Base-by-base conservation (phyloP, 2,888 invertebrate genomes). In the Conus canariensis region DNA sequence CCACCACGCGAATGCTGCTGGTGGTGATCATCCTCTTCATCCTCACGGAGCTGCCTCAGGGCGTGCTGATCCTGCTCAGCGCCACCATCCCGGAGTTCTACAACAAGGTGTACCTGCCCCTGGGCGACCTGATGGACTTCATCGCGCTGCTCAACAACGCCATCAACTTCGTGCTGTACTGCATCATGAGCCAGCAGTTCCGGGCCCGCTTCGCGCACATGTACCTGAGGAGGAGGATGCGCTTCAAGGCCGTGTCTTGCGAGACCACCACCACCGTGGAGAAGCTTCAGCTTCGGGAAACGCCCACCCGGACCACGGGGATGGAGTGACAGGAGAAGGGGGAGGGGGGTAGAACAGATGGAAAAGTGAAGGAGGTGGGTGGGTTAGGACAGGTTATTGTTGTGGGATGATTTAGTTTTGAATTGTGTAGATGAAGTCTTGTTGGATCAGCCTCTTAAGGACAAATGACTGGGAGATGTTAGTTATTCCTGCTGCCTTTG, bases 131-230 rank as follows among this genome's bases (percentile, higher is more conserved):
- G 89, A 98, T 99, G 98, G 99, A 99, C 96, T 97, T 98, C 91
- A 96, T 99, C 94, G 98, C 99, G 0, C 97, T 99, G 90, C 96
- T 98, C 93, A 99, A 99, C 96, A 98, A 98, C 8, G 98, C 98
- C 0, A 98, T 99, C 90, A 99, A 98, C 96, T 99, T 99, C 95
- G 98, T 99, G 90, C 97, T 99, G 80, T 99, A 99, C 96, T 99
- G 99, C 95, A 97, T 98, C 90, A 99, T 99, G 99, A 98, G 98
- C 91, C 97, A 98, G 92, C 99, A 99, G 97, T 99, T 99, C 96
- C 85, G 95, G 60, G 92, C 93, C 0, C 92, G 94, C 88, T 95
- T 95, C 90, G 91, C 94, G 25, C 93, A 93, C 77, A 95, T 94
- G 94, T 95, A 94, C 91, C 92, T 94, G 22, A 93, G 93, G n/a